Base-by-base conservation (phyloP, 2,888 invertebrate genomes). In the Pediacus dermestoides region DNA sequence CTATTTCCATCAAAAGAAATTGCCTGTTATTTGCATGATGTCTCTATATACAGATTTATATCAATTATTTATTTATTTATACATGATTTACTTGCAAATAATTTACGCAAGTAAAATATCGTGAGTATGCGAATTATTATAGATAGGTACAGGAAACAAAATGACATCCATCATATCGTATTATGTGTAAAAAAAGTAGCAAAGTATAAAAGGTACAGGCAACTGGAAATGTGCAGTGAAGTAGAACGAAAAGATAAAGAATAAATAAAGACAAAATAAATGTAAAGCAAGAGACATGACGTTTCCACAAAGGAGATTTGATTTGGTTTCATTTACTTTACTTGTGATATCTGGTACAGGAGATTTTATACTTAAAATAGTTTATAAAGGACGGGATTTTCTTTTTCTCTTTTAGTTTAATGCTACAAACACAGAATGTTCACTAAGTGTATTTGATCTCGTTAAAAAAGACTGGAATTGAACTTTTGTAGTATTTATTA, bases 221-320 rank as follows among this genome's bases (percentile, higher is more conserved):
- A 28, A 28, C 28, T 37, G 47, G 50, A 56, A 60, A 53, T 55
- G 52, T 47, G 52, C 59, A 57, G 42, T 53, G 52, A 46, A 53
- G 58, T 53, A 62, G 63, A 64, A 64, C 55, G 30, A 48, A 50
- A 55, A 65, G 66, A 66, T 66, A 66, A 66, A 66, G 65, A 60
- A 61, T 63, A 64, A 66, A 66, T 65, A 64, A 62, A 63, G 57
- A 56, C 58, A 57, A 61, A 62, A 61, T 60, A 60, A 62, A 60
- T 56, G 56, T 53, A 58, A 53, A 28, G 55, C 51, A 55, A 50
- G 42, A 48, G 52, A 53, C 57, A 55, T 57, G 58, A 58, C 57
- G 56, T 55, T 52, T 55, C 45, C 50, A 58, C 57, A 59, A 60
- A 60, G 52, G 53, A 50, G 55, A 57, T 57, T 55, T 56, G 52